These are phyloP conservation scores for Altica lythri DNA, from an alignment of 2,888 invertebrate species.

Conservation along the genomic window DNA sequence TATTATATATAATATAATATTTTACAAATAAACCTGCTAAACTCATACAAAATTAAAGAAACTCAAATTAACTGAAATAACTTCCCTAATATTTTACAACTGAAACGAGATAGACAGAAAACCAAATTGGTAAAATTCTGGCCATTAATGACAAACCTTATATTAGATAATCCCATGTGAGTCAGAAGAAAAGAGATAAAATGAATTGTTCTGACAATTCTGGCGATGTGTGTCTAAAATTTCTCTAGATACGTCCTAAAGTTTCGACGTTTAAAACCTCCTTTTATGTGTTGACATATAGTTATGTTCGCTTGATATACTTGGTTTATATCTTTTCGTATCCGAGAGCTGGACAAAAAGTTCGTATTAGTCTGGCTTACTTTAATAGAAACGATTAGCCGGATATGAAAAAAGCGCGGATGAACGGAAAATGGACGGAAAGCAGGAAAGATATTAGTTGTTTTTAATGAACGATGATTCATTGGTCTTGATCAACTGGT, in stretches of 20 bases:
- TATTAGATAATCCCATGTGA: slow-evolving; percentile 14
- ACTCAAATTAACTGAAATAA: slow-evolving; percentile 8
- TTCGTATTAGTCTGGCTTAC: slow-evolving; percentile 5
- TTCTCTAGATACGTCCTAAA: background rate
- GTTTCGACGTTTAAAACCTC: slow-evolving; percentile 10
- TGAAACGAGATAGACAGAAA: slow-evolving; percentile 3
- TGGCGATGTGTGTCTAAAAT: slow-evolving; percentile 6
- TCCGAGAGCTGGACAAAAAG: background rate
- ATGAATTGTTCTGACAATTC: slow-evolving; percentile 18
- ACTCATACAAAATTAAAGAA: background rate
- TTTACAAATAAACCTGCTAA: no score
- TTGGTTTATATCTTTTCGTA: slow-evolving; percentile 1
- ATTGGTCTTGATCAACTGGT: slow-evolving; percentile 5
- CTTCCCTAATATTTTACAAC: slow-evolving; percentile 12
- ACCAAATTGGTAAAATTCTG: slow-evolving; percentile 3
- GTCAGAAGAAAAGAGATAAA: no score
- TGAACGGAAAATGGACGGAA: background rate
- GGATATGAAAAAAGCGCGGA: slow-evolving; percentile 1
- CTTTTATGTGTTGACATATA: slow-evolving; percentile 5
- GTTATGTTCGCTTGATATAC: slow-evolving; percentile 2
- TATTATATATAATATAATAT: no score
- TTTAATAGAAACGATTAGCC: slow-evolving; percentile 1
- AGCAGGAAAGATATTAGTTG: background rate
- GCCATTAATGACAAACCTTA: slow-evolving; percentile 11
- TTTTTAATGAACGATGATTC: slow-evolving; percentile 9